Percentiles rank a stretch among this genome's conserved stretches.
Evolutionary conservation across 1,140 invertebrate genomes (phyloP).

Genomic region (Drosophila burlai): DNA sequence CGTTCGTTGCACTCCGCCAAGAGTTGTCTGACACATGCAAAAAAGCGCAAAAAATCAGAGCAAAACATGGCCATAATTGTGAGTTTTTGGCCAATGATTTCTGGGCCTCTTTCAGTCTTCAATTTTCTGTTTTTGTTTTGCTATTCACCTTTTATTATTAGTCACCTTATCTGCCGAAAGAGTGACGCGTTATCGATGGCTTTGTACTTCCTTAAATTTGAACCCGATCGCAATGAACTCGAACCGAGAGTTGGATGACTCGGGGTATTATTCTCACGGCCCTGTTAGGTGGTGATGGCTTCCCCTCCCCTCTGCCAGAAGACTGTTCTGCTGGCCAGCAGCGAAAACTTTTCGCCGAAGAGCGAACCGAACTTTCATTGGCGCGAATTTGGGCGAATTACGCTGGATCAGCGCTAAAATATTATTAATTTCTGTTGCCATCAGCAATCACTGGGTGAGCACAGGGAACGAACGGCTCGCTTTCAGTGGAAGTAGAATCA

Average conservation of each 20-base stretch:
- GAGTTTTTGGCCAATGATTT: constrained; percentile 36
- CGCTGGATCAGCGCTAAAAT: constrained; percentile 60
- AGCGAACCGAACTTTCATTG: constrained; percentile 63
- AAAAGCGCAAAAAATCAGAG: constrained; percentile 25
- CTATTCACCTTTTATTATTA: constrained; percentile 17
- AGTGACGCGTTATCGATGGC: constrained; percentile 50
- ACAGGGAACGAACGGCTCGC: constrained; percentile 39
- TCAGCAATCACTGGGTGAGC: constrained; percentile 47
- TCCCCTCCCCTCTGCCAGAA: constrained; percentile 2
- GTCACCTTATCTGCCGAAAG: constrained; percentile 38
- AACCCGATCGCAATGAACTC: constrained; percentile 69
- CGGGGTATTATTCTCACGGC: constrained; percentile 65
- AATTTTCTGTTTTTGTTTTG: constrained; percentile 13
- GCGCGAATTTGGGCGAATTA: constrained; percentile 33
- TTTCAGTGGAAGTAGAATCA: constrained; percentile 66
- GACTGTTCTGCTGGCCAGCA: constrained; percentile 33
- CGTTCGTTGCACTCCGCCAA: constrained; percentile 72
- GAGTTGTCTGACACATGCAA: constrained; percentile 51
- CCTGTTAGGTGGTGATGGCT: constrained; percentile 25
- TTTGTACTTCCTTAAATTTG: constrained; percentile 73
- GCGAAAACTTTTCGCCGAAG: constrained; percentile 70
- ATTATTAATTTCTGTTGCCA: constrained; percentile 49
- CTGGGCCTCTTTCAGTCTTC: constrained; percentile 22
- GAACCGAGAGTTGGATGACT: constrained; percentile 31
- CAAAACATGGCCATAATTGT: constrained; percentile 17